Base-by-base conservation (phyloP, 2,797 vertebrate genomes). In the Melanogrammus aeglefinus region DNA sequence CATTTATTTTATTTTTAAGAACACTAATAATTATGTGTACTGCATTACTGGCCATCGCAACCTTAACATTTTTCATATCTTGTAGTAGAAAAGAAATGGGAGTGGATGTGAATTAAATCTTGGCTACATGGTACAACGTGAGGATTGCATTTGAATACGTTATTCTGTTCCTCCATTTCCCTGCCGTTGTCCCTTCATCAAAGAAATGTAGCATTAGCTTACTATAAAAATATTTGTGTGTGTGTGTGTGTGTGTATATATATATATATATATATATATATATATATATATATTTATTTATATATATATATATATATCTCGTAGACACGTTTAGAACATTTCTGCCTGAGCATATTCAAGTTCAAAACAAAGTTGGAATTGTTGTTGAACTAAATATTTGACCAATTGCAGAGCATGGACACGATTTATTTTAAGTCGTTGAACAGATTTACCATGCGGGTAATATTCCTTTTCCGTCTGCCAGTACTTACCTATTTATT, bases 401-500 rank as follows among this genome's bases (percentile, higher is more conserved):
- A 63, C 21, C 21, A 63, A 18, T 70, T 7, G 29, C 33, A 13
- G 7, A 72, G 4, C 57, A 27, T 27, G 63, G 24, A 27, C 24
- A 27, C n/a, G 24, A 27, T 69, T 24, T 27, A 24, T 27, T 69
- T 69, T 6, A 63, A 24, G 21, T 63, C 18, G 63, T 69, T 10
- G 10, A 69, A 69, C 63, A 27, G 63, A 27, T 69, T 69, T 12
- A 27, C 63, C 63, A 29, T 27, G 63, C 63, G n/a, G 63, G 63
- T 27, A 69, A 27, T 69, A 69, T 69, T 69, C 63, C 24, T 69
- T 13, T n/a, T 27, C 72, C 16, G 18, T 73, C 33, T 73, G n/a
- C 36, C 35, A n/a, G 35, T 39, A 73, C 72, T 73, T 74, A 75
- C 0, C 8, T 85, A 83, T 81, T 82, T 74, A 72, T n/a, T 66